These are phyloP conservation scores for Pteruthius melanotis DNA, from an alignment of 2,113 vertebrate species.

Conservation along the genomic window DNA sequence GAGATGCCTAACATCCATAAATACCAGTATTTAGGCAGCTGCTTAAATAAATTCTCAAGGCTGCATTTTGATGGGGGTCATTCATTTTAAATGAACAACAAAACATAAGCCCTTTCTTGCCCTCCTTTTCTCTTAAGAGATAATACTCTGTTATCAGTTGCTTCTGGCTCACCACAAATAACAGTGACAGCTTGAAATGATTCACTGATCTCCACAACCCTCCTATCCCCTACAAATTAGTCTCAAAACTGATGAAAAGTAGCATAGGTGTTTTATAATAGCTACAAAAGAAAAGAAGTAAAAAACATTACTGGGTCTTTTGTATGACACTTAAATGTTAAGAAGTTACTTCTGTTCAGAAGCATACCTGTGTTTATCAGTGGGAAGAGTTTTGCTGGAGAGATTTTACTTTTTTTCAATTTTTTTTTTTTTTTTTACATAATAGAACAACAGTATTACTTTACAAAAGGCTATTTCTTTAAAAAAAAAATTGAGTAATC, in stretches of 20 bases:
- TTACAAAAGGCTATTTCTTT: neutral
- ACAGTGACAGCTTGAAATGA: slow-evolving; percentile 50
- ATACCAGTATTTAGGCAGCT: slow-evolving; percentile 62
- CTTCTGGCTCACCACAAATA: slow-evolving; percentile 64
- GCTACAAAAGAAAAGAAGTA: neutral
- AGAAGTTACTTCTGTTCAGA: neutral
- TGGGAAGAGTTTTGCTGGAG: neutral
- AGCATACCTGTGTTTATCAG: neutral
- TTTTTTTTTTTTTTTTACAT: neutral
- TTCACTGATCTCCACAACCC: slow-evolving; percentile 3
- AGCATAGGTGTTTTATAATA: neutral
- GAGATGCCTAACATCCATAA: slow-evolving; percentile 46
- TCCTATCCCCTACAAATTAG: neutral
- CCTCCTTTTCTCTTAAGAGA: slow-evolving; percentile 19
- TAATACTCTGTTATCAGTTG: slow-evolving; percentile 61
- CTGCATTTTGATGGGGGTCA: slow-evolving; percentile 55
- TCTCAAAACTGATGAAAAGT: slow-evolving; percentile 14
- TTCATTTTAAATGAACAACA: slow-evolving; percentile 64
- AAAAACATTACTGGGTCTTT: neutral
- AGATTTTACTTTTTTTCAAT: neutral
- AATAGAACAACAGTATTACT: neutral
- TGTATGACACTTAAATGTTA: neutral
- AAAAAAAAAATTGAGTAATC: neutral
- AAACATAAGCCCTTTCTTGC: slow-evolving; percentile 29
- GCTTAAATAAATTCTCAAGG: slow-evolving; percentile 73